phyloP scores from a whole-genome alignment of 2,797 vertebrate species.

The Syngnathus rostellatus region DNA sequence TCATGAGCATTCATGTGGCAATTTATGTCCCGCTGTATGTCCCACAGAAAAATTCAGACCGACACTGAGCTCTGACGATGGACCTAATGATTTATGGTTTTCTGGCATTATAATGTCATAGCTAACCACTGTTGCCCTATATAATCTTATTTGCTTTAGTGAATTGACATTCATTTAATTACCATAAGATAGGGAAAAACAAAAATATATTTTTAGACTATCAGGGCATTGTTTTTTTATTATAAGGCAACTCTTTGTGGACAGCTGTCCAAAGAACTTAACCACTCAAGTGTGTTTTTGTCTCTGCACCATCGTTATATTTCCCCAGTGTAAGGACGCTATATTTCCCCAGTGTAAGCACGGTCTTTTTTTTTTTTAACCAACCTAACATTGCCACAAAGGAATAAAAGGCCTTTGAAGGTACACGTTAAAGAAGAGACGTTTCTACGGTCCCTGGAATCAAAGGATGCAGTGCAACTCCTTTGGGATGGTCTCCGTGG shows the following conservation, averaged over 20 bases:
- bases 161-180: not conserved
- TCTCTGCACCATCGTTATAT: not conserved
- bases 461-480: conserved; percentile 16
- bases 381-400: conserved; percentile 24
- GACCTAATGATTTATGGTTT: conserved; percentile 44
- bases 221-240: too few species aligned
- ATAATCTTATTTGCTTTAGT: conserved; percentile 18
- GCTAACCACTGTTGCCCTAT: conserved; percentile 53
- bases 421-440: conserved; percentile 16
- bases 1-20: not conserved
- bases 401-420: conserved; percentile 32
- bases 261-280: not conserved
- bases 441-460: conserved; percentile 22
- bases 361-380: not conserved
- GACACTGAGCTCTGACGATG: conserved; percentile 43
- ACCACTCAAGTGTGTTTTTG: not conserved
- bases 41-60: conserved; percentile 19
- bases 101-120: conserved; percentile 49
- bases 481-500: conserved; percentile 9
- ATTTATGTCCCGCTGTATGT: conserved; percentile 21
- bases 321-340: not conserved
- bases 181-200: not conserved
- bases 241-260: too few species aligned
- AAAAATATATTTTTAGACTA: not conserved
- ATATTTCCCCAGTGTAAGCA: not conserved